Evolutionary conservation across 2,797 vertebrate species (phyloP), one percentile per base, ranked within the genome.

Genomic region (Xiphorhynchus erythropygius): DNA sequence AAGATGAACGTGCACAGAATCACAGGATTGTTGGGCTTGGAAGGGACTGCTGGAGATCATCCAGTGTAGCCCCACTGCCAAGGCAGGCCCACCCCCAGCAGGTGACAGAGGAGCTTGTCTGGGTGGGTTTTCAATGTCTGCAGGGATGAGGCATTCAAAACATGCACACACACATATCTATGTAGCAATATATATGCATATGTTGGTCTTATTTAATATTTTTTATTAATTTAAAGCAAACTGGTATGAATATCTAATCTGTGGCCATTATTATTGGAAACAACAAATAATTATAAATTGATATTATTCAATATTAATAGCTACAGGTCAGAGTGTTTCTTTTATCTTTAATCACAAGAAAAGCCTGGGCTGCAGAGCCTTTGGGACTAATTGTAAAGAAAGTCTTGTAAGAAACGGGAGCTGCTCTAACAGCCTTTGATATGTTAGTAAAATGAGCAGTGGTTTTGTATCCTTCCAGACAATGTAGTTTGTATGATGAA

Each of bases 211-310:
- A 8, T 71, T 63, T 69, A 47, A 9, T 80, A 30, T 49, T 91
- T 83, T 84, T 70, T 46, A n/a, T 60, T 74, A 73, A 60, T 55
- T 84, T 9, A 71, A 75, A 87, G 25, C 13, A 74, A 83, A 78
- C 7, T 7, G 21, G 60, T 75, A 32, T 8, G 24, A 28, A 22
- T 32, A 22, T 65, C n/a, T 78, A 30, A 57, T 65, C 37, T 42
- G 17, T 33, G 68, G 18, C 11, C 8, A 39, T 44, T n/a, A 60
- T n/a, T 67, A 41, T 9, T 4, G 3, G 82, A 55, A 24, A 71
- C 49, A 44, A 50, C 73, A 46, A 73, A 10, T 12, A 28, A 37
- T 46, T 33, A 35, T 63, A 53, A 27, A 44, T 39, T 18, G 23
- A 2, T 44, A 33, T 52, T 37, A 59, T 59, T 71, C 35, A 47